A percentile compares a stretch with the other conserved stretches of the same genome.
Evolutionary conservation across 2,797 vertebrate genomes (phyloP).

Genomic region (Neostethus bicornis): DNA sequence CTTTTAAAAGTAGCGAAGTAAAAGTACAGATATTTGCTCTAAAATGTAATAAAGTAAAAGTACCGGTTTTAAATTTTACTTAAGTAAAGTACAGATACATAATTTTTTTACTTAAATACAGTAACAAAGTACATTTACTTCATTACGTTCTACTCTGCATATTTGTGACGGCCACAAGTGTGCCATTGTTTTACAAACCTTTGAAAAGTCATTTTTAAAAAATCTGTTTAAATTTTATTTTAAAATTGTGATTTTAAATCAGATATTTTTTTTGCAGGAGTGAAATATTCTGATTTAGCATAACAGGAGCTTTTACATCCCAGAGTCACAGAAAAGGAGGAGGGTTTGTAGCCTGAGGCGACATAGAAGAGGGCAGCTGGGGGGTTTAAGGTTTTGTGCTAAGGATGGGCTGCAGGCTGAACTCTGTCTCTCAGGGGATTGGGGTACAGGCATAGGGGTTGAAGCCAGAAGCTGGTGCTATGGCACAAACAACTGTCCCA

Average conservation of each 20-base stretch:
- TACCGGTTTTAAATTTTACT: too few species aligned
- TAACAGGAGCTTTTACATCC: conserved; percentile 11
- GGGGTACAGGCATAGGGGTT: conserved; percentile 28
- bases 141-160: too few species aligned
- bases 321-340: conserved; percentile 7
- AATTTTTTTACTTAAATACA: too few species aligned
- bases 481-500: conserved; percentile 55
- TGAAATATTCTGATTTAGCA: conserved; percentile 13
- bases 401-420: conserved; percentile 33
- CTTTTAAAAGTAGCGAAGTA: too few species aligned
- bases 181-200: background rate
- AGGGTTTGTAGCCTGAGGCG: conserved; percentile 22
- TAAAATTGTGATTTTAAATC: conserved; percentile 3
- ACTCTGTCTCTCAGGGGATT: conserved; percentile 56
- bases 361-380: conserved; percentile 45
- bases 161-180: conserved; percentile 1
- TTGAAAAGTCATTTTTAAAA: too few species aligned
- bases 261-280: conserved; percentile 5
- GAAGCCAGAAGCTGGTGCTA: conserved; percentile 38
- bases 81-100: too few species aligned
- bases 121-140: too few species aligned
- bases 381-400: conserved; percentile 42
- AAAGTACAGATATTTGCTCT: too few species aligned
- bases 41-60: too few species aligned
- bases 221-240: too few species aligned